Percentiles rank a stretch among this genome's conserved stretches.
phyloP scores from a whole-genome alignment of 1,140 invertebrate species.

The Tribolium madens region DNA sequence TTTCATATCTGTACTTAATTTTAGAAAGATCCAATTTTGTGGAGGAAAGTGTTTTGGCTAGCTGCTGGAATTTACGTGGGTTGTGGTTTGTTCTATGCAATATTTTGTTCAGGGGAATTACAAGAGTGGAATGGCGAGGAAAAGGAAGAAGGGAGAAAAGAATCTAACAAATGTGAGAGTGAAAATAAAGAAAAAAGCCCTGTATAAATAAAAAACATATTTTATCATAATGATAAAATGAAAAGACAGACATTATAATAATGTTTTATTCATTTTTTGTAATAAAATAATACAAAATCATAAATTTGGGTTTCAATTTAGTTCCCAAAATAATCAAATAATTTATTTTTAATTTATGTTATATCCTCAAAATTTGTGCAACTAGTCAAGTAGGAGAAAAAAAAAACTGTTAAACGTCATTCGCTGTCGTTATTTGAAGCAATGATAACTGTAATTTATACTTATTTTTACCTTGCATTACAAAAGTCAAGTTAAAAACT shows the following conservation, averaged over 20 bases:
- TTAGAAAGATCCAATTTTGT: conserved; percentile 61
- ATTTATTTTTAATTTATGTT: too few species aligned
- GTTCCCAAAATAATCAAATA: too few species aligned
- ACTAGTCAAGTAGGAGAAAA: too few species aligned
- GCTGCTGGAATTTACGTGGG: conserved; percentile 67
- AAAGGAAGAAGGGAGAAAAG: neutral
- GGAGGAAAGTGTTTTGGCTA: conserved; percentile 72
- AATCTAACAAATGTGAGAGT: neutral
- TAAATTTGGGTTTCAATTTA: too few species aligned
- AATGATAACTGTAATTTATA: too few species aligned
- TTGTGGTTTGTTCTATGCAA: conserved; percentile 68
- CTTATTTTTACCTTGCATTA: too few species aligned
- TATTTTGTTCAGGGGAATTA: conserved; percentile 66
- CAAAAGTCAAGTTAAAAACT: too few species aligned
- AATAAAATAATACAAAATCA: conserved; percentile 66
- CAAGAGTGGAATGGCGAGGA: conserved; percentile 65
- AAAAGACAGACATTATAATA: too few species aligned
- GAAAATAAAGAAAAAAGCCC: neutral
- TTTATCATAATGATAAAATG: neutral
- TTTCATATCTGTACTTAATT: neutral
- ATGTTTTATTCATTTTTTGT: too few species aligned
- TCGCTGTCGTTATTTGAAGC: too few species aligned
- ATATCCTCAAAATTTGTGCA: too few species aligned
- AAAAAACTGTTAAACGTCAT: too few species aligned
- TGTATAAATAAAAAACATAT: neutral